These are phyloP conservation scores for Leiothrix lutea DNA, from an alignment of 2,113 vertebrate species.

Conservation along the genomic window DNA sequence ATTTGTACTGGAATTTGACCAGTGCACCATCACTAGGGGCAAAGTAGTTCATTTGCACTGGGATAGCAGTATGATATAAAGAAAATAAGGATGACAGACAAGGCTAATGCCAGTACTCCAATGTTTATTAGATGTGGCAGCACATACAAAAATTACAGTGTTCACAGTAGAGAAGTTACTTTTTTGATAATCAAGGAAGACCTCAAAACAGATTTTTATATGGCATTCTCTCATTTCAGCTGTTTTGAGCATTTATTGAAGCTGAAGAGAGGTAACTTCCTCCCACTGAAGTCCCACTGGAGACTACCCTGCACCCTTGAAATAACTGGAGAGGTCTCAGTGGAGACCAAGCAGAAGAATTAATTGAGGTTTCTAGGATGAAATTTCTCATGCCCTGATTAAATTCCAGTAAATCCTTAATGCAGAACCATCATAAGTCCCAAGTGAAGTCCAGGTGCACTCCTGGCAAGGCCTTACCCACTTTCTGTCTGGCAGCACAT, in stretches of 20 bases:
- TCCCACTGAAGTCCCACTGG: not conserved
- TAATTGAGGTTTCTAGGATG: not conserved
- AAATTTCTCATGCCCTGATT: not conserved
- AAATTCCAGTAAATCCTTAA: not conserved
- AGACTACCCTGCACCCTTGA: not conserved
- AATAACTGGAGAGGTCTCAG: not conserved
- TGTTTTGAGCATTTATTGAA: not conserved
- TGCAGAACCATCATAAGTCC: not conserved
- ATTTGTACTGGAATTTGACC: not conserved
- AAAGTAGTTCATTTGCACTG: not conserved
- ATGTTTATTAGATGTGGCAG: not conserved
- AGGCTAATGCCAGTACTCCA: not conserved
- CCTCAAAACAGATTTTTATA: not conserved
- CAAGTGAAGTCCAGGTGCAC: not conserved
- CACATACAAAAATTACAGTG: not conserved
- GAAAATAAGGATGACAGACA: not conserved
- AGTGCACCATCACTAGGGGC: not conserved
- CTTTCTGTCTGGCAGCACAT: not conserved
- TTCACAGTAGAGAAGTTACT: not conserved
- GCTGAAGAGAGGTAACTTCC: rapidly evolving
- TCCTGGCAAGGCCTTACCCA: not conserved
- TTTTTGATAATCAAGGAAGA: not conserved
- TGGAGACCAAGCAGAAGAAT: not conserved
- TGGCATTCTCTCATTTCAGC: not conserved
- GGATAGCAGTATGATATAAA: not conserved